Evolutionary conservation across 2,113 vertebrate genomes (phyloP).

Genomic region (Pelusios castaneus): DNA sequence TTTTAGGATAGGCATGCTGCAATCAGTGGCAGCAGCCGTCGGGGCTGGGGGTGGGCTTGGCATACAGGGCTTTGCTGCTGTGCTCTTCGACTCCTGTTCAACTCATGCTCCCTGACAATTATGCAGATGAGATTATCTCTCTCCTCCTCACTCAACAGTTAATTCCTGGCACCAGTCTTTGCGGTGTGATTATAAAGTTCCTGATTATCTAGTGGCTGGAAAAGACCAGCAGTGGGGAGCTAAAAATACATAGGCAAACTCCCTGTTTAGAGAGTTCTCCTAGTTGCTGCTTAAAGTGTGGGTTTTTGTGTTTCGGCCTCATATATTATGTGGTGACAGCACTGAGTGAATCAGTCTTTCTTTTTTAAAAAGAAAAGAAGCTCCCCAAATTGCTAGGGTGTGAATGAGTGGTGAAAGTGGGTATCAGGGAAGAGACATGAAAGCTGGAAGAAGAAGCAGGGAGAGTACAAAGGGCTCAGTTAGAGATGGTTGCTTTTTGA

Average conservation of each 20-base stretch:
- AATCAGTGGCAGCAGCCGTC: neutral
- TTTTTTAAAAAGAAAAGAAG: neutral
- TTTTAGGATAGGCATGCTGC: too few relatives aligned
- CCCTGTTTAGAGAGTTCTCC: neutral
- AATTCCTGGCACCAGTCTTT: neutral
- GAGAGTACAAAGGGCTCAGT: neutral
- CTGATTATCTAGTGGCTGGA: neutral
- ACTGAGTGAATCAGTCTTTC: neutral
- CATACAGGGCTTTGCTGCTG: neutral
- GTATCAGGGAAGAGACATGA: neutral
- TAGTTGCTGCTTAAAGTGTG: neutral
- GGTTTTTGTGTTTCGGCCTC: neutral
- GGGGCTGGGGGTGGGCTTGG: too few relatives aligned
- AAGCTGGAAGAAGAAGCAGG: neutral
- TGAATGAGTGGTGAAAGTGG: neutral
- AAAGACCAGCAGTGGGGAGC: neutral
- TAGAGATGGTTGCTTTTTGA: neutral
- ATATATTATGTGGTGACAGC: neutral
- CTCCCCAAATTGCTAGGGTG: neutral
- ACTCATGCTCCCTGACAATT: neutral
- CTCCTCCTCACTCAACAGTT: neutral
- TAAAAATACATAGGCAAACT: neutral
- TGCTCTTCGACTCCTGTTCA: neutral
- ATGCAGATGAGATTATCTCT: neutral
- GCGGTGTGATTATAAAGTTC: neutral